Conservation (phyloP, 2,113 vertebrate species). For the Phylloscopus trochilus region DNA sequence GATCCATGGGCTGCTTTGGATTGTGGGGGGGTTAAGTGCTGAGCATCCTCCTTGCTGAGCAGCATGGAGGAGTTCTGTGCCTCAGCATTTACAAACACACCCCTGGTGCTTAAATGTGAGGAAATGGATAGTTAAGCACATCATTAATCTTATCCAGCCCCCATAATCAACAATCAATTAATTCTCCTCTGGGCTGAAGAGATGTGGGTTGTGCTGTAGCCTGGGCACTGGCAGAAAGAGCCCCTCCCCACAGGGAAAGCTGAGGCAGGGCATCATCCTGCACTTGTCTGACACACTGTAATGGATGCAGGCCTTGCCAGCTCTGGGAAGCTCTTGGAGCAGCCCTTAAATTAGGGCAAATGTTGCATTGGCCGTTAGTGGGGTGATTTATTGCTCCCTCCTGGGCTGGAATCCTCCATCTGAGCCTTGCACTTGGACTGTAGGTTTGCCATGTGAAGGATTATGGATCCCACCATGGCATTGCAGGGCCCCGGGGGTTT, state of each 20-base stretch:
- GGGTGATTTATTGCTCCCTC: background rate
- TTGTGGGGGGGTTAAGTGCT: background rate
- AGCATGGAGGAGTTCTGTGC: background rate
- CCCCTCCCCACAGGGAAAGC: background rate
- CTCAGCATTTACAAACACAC: conserved; percentile 1
- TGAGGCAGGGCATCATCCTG: background rate
- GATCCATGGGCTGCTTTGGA: background rate
- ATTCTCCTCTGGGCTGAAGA: background rate
- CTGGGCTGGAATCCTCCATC: background rate
- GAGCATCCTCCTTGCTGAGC: background rate
- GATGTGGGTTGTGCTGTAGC: accelerated
- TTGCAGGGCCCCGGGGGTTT: background rate
- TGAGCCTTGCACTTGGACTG: background rate
- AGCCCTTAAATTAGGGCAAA: background rate
- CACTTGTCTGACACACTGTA: accelerated
- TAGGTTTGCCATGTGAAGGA: background rate
- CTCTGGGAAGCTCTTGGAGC: background rate
- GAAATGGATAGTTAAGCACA: conserved; percentile 44
- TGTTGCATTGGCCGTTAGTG: background rate
- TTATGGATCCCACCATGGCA: background rate
- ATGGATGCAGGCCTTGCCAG: background rate
- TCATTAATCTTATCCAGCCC: conserved; percentile 50
- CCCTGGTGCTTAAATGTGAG: background rate
- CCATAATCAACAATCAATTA: conserved; percentile 46
- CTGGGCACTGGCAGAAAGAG: background rate